Conservation (phyloP, 1,140 invertebrate genomes). For the Eciton burchellii region DNA sequence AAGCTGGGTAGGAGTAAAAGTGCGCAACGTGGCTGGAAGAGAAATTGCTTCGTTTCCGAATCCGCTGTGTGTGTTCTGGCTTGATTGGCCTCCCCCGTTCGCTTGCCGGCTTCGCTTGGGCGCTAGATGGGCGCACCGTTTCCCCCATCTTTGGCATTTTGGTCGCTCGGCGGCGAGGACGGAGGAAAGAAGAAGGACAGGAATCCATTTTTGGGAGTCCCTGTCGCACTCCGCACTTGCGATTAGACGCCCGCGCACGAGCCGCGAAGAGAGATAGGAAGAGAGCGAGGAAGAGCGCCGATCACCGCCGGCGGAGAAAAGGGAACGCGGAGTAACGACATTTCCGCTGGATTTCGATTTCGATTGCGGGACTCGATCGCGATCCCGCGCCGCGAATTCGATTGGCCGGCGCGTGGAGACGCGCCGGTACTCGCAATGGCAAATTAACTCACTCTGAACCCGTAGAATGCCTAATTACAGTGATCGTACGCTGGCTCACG, state of each 20-base stretch:
- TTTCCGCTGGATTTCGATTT: conserved; percentile 34
- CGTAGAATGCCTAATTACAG: conserved; percentile 2
- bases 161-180: neutral
- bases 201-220: conserved; percentile 62
- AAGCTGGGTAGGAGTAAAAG: conserved; percentile 55
- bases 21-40: conserved; percentile 78
- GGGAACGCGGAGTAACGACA: conserved; percentile 27
- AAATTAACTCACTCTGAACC: neutral
- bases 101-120: conserved; percentile 29
- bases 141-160: conserved; percentile 50
- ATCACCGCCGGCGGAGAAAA: neutral
- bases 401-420: neutral
- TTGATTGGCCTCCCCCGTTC: conserved; percentile 74
- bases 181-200: conserved; percentile 41
- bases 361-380: conserved; percentile 29
- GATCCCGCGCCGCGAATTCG: conserved; percentile 14
- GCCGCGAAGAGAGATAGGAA: conserved; percentile 40
- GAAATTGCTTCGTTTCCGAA: conserved; percentile 81
- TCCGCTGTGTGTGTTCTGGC: conserved; percentile 75
- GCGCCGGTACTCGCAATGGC: neutral
- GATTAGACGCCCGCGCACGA: conserved; percentile 66
- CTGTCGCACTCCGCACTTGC: conserved; percentile 60
- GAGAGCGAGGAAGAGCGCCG: neutral
- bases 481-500: neutral
- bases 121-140: conserved; percentile 47